Percentiles rank a stretch among this genome's conserved stretches.
phyloP scores from a whole-genome alignment of 2,888 invertebrate species.

The Diarsia rubi region DNA sequence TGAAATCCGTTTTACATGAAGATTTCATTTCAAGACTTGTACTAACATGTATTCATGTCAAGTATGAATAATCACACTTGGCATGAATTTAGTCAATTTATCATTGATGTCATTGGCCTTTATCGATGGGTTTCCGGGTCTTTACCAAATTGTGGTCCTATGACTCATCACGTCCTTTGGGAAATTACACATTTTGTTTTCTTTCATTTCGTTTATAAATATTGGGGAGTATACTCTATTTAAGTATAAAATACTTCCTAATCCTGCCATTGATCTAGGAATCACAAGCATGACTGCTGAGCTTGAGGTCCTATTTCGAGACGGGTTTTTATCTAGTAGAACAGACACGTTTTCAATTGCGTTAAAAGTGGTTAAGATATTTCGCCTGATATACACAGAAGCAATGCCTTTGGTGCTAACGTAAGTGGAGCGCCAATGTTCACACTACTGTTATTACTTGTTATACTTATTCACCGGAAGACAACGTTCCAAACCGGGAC shows the following conservation, averaged over 20 bases:
- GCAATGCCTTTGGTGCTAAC: too few relatives aligned
- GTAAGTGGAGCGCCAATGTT: too few relatives aligned
- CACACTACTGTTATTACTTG: too few relatives aligned
- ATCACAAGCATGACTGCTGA: background rate
- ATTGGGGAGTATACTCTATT: background rate
- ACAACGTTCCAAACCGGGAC: too few relatives aligned
- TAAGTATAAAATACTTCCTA: background rate
- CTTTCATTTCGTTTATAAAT: slow-evolving; percentile 4
- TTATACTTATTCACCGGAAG: too few relatives aligned
- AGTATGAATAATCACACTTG: background rate
- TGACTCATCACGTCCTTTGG: background rate
- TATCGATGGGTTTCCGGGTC: slow-evolving; percentile 20
- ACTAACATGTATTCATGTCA: too few relatives aligned
- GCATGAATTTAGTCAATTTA: background rate
- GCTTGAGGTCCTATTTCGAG: background rate
- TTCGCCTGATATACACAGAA: too few relatives aligned
- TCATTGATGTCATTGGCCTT: background rate
- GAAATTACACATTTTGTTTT: slow-evolving; percentile 14
- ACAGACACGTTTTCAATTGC: too few relatives aligned
- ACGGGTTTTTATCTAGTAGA: background rate
- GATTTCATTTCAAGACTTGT: too few relatives aligned
- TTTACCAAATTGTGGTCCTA: slow-evolving; percentile 17
- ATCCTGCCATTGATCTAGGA: background rate
- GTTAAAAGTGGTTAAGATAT: too few relatives aligned
- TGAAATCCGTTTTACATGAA: too few relatives aligned